Percentiles rank a stretch among this genome's conserved stretches.
These are phyloP conservation scores for Cylas formicarius DNA, from an alignment of 1,140 invertebrate genomes.

Conservation along the genomic window DNA sequence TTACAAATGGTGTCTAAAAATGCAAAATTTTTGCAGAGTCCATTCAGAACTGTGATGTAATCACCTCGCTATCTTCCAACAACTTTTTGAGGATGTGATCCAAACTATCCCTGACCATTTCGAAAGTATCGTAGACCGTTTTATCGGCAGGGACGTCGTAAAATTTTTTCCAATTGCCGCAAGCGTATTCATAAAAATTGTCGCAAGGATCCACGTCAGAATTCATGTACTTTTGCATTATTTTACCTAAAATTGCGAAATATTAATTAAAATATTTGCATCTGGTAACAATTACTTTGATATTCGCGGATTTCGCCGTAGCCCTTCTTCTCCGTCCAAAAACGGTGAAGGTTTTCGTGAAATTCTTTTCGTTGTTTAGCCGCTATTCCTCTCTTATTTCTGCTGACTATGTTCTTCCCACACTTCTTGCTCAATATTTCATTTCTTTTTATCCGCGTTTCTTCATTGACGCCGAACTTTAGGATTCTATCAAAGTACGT, in stretches of 20 bases:
- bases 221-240: constrained; percentile 77
- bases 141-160: constrained; percentile 82
- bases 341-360: not conserved
- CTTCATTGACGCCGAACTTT: constrained; percentile 4
- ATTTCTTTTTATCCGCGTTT: constrained; percentile 8
- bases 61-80: constrained; percentile 56
- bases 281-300: constrained; percentile 8
- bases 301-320: not conserved
- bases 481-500: constrained; percentile 13
- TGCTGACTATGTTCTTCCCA: constrained; percentile 37
- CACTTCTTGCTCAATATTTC: constrained; percentile 24
- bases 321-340: constrained; percentile 7
- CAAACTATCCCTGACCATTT: constrained; percentile 69
- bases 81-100: constrained; percentile 63
- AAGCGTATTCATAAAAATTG: constrained; percentile 88
- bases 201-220: constrained; percentile 69
- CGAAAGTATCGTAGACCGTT: constrained; percentile 72
- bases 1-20: too few species aligned
- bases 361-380: not conserved
- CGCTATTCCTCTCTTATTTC: not conserved
- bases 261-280: too few species aligned
- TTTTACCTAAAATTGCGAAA: constrained; percentile 48
- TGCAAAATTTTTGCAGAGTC: too few species aligned
- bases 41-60: too few species aligned
- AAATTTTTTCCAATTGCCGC: constrained; percentile 75